Base-by-base conservation (phyloP, 2,888 invertebrate species). In the Metallyticus violacea region DNA sequence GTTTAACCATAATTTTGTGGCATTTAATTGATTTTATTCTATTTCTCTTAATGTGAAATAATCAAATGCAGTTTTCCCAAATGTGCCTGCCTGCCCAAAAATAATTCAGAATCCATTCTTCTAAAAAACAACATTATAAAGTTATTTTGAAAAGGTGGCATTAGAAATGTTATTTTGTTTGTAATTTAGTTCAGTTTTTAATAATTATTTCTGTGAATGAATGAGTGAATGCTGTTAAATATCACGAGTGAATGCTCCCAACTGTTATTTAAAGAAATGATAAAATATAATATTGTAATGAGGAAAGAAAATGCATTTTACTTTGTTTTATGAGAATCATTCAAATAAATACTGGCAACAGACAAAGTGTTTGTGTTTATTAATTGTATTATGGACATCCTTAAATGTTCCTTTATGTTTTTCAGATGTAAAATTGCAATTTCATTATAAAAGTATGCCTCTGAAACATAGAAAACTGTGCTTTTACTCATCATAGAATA, bases 241-340 rank as follows among this genome's bases (percentile, higher is more conserved):
- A 85, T 78, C 77, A 87, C 7, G 80, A 77, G 76, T 40, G 84
- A 85, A 80, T 87, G 85, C 81, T 62, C 82, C 40, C 83, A 85
- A 87, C 87, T 88, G 88, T 88, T 88, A 87, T 87, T 88, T 88
- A 87, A 88, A 88, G 82, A 88, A 88, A 86, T 85, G 81, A 85
- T 78, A 79, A 85, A 84, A 85, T 84, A 87, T 84, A 84, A 85
- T 77, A 81, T 81, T 87, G 86, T 87, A 86, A 85, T 40, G 29
- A 86, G 27, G 78, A 85, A 84, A 5, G 22, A 27, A 26, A 26
- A n/a, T 83, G 26, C 30, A 62, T 83, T 26, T 77, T 62, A 62
- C 15, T 62, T 62, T 62, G 40, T 62, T 62, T 62, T 62, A 62
- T 62, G 40, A 62, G 40, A 62, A 62, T 62, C 40, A 62, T 62